Evolutionary conservation across 2,888 invertebrate species (phyloP).

Genomic region (Leptinotarsa juncta): DNA sequence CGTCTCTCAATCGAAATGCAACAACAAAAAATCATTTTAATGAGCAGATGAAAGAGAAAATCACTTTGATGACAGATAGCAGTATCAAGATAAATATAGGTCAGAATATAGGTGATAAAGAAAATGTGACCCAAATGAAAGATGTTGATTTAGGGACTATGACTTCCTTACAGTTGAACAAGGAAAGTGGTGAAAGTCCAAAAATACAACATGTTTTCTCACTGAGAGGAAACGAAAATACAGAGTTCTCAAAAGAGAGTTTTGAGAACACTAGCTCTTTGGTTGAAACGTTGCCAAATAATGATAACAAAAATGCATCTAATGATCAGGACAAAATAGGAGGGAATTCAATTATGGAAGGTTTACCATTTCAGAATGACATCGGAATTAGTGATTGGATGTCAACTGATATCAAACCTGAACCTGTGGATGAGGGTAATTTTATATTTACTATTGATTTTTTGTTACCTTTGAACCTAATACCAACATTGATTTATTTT

Average conservation of each 20-base stretch:
- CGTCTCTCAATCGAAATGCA: not conserved
- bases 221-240: not conserved
- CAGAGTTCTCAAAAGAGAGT: not conserved
- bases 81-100: no score
- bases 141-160: not conserved
- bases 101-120: not conserved
- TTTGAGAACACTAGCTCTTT: not conserved
- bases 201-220: not conserved
- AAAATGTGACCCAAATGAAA: not conserved
- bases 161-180: slow-evolving; percentile 1
- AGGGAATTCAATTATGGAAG: not conserved
- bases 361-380: not conserved
- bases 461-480: no score
- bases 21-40: not conserved
- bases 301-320: not conserved
- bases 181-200: not conserved
- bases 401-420: not conserved
- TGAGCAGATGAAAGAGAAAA: not conserved
- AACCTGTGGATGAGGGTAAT: slow-evolving; percentile 5
- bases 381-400: not conserved
- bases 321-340: not conserved
- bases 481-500: no score
- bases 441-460: not conserved
- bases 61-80: not conserved
- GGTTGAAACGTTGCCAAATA: not conserved